Conservation (phyloP, 2,888 invertebrate genomes). For the Branchinecta sandiegonensis region DNA sequence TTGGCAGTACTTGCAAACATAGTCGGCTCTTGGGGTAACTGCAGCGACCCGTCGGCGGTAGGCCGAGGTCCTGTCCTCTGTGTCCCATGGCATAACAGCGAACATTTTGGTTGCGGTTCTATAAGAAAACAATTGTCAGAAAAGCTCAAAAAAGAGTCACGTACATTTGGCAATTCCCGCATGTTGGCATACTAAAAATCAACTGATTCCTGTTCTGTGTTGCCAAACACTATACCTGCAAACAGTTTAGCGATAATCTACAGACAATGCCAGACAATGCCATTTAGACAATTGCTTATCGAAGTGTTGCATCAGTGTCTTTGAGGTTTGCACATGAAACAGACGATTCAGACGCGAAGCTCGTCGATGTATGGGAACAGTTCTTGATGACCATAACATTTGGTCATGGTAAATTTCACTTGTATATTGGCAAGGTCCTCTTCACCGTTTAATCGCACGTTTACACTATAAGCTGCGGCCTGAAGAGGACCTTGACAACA, state of each 20-base stretch:
- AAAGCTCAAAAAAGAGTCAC: too few species aligned
- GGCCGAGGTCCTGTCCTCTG: conserved; percentile 50
- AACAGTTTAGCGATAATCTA: too few species aligned
- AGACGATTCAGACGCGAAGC: not conserved
- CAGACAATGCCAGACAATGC: not conserved
- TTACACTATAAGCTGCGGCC: too few species aligned
- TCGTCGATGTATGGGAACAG: not conserved
- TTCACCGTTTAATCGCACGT: too few species aligned
- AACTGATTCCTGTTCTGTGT: too few species aligned
- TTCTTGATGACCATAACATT: not conserved
- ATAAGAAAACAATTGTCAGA: too few species aligned
- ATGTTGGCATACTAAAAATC: too few species aligned
- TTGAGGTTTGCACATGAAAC: not conserved
- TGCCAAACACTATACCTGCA: too few species aligned
- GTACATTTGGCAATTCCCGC: too few species aligned
- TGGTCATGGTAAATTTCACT: too few species aligned
- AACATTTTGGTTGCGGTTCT: conserved; percentile 43
- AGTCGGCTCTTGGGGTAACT: conserved; percentile 70
- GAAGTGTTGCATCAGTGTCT: not conserved
- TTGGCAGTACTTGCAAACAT: conserved; percentile 95
- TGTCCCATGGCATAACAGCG: conserved; percentile 78
- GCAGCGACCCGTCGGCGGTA: conserved; percentile 76
- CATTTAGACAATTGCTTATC: not conserved
- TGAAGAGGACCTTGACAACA: too few species aligned
- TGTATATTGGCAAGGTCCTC: too few species aligned